phyloP scores from a whole-genome alignment of 1,140 invertebrate genomes.

The Drosophila tristis region DNA sequence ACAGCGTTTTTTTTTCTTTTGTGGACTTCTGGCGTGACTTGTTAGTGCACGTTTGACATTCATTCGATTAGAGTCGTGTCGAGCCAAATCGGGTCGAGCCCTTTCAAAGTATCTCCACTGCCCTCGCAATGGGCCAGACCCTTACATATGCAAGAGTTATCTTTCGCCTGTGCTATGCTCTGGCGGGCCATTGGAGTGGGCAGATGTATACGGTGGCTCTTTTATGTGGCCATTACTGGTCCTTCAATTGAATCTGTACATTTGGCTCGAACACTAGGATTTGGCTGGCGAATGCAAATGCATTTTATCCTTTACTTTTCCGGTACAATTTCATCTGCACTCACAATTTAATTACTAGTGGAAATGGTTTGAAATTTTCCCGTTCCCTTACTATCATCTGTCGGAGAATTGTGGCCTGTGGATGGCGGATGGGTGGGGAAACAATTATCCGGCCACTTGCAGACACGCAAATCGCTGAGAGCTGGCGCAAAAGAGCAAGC shows the following conservation, averaged over 20 bases:
- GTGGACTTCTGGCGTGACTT: conserved; percentile 23
- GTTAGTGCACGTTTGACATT: conserved; percentile 45
- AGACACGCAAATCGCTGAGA: conserved; percentile 37
- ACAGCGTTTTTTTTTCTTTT: not conserved
- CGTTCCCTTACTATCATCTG: not conserved
- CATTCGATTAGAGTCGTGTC: conserved; percentile 24
- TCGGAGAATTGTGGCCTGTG: not conserved
- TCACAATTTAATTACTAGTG: conserved; percentile 60
- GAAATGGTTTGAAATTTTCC: conserved; percentile 39
- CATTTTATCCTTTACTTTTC: conserved; percentile 26
- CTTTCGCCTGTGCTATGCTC: conserved; percentile 11
- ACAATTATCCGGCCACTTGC: conserved; percentile 62
- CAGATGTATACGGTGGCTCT: too few species aligned
- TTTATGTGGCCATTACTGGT: too few species aligned
- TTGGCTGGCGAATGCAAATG: conserved; percentile 34
- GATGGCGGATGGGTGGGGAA: not conserved
- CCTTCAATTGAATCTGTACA: conserved; percentile 1
- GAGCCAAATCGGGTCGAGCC: not conserved
- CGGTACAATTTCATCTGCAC: conserved; percentile 34
- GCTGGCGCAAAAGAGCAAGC: conserved; percentile 57
- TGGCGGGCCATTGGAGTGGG: not conserved
- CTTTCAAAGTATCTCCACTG: not conserved
- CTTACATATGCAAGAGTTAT: conserved; percentile 17
- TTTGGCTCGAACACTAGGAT: conserved; percentile 20
- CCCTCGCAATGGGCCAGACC: conserved; percentile 6